Conservation (phyloP, 2,888 invertebrate species). For the Melinopterus prodromus region DNA sequence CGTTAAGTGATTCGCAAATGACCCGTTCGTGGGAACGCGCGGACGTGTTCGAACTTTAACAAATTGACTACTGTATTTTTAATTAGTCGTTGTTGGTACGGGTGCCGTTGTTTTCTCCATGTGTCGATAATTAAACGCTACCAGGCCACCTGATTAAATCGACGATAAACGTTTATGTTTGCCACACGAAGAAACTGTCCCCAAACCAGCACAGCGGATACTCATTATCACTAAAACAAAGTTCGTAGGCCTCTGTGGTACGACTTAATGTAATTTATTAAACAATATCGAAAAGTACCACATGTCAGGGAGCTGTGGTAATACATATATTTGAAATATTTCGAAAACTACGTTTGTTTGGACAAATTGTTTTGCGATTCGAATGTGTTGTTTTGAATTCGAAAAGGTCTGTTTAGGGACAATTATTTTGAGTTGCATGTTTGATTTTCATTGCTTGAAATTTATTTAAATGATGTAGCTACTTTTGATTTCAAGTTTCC, state of each 20-base stretch:
- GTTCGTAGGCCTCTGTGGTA: background rate
- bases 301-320: too few species aligned
- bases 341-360: too few species aligned
- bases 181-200: background rate
- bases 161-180: slow-evolving; percentile 13
- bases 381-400: too few species aligned
- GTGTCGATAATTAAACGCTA: slow-evolving; percentile 20
- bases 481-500: too few species aligned
- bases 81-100: slow-evolving; percentile 19
- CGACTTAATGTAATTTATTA: background rate
- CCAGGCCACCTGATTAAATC: slow-evolving; percentile 20
- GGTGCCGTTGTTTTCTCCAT: slow-evolving; percentile 19
- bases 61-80: slow-evolving; percentile 26
- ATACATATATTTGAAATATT: too few species aligned
- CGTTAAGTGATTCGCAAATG: slow-evolving; percentile 26
- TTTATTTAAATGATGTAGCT: too few species aligned
- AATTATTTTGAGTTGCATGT: too few species aligned
- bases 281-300: background rate
- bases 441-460: too few species aligned
- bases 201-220: background rate
- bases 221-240: slow-evolving; percentile 14
- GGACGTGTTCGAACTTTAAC: slow-evolving; percentile 26
- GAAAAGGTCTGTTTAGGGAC: too few species aligned
- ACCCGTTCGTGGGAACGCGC: slow-evolving; percentile 13
- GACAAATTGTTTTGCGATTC: too few species aligned